phyloP scores from a whole-genome alignment of 2,797 vertebrate species.

The Chelonia mydas region DNA sequence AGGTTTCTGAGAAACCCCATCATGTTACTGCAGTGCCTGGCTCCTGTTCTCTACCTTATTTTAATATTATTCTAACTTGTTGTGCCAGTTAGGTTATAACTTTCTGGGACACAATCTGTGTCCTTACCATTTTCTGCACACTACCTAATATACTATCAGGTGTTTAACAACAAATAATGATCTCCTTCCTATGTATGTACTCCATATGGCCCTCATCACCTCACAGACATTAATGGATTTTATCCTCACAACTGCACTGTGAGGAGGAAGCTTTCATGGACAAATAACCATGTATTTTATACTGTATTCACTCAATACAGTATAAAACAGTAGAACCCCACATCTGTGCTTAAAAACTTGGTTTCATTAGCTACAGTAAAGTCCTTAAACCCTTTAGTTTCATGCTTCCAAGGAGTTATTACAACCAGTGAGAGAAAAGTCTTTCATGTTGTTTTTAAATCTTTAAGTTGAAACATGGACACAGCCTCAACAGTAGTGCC shows the following conservation, averaged over 20 bases:
- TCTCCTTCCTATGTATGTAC: background rate
- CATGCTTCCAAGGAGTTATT: background rate
- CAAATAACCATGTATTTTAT: background rate
- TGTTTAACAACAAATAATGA: background rate
- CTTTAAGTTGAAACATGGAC: background rate
- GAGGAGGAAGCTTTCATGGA: too few species aligned
- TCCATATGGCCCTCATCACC: background rate
- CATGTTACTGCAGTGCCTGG: background rate
- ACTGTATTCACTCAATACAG: background rate
- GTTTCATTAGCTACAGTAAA: background rate
- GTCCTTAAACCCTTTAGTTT: background rate
- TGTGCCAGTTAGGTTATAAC: background rate
- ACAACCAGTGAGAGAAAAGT: background rate
- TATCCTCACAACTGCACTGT: background rate
- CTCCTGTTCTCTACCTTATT: background rate
- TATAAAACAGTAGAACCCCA: background rate
- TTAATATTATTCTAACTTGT: background rate
- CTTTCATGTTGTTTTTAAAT: background rate
- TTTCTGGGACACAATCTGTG: background rate
- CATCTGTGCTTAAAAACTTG: background rate
- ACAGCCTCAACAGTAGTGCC: background rate
- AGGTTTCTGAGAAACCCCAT: background rate
- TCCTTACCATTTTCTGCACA: background rate
- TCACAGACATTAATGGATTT: background rate
- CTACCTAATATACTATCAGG: background rate